These are phyloP conservation scores for Drosophila leontia DNA, from an alignment of 1,140 invertebrate genomes.

Conservation along the genomic window DNA sequence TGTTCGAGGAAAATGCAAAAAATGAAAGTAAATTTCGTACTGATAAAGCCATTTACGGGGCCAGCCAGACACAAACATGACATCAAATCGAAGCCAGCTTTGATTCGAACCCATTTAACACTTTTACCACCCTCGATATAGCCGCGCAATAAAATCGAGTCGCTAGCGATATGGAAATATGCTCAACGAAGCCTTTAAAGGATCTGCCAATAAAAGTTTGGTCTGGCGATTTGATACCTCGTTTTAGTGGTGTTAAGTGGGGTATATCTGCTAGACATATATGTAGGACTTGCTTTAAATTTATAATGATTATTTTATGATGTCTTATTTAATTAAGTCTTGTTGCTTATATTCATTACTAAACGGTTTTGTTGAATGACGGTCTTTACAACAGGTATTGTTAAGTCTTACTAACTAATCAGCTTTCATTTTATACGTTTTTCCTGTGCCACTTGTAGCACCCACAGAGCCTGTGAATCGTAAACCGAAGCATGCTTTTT, in stretches of 20 bases:
- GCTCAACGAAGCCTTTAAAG: conserved; percentile 70
- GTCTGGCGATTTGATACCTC: conserved; percentile 7
- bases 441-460: conserved; percentile 18
- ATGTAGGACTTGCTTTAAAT: not conserved
- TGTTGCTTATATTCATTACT: not conserved
- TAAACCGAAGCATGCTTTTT: conserved; percentile 55
- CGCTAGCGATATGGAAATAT: conserved; percentile 55
- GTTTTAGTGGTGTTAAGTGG: not conserved
- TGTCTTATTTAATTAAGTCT: no score
- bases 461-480: conserved; percentile 60
- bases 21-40: conserved; percentile 63
- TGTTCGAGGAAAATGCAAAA: conserved; percentile 44
- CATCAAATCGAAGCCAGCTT: conserved; percentile 64
- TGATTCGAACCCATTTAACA: conserved; percentile 73
- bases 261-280: not conserved
- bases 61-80: conserved; percentile 52
- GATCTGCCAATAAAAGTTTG: conserved; percentile 44
- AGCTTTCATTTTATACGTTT: conserved; percentile 3
- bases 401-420: not conserved
- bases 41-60: conserved; percentile 65
- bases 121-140: conserved; percentile 60
- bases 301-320: not conserved
- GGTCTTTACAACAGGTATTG: not conserved
- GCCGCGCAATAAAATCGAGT: conserved; percentile 28
- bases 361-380: not conserved